Evolutionary conservation across 1,140 invertebrate genomes (phyloP).

Genomic region (Araneus ventricosus): DNA sequence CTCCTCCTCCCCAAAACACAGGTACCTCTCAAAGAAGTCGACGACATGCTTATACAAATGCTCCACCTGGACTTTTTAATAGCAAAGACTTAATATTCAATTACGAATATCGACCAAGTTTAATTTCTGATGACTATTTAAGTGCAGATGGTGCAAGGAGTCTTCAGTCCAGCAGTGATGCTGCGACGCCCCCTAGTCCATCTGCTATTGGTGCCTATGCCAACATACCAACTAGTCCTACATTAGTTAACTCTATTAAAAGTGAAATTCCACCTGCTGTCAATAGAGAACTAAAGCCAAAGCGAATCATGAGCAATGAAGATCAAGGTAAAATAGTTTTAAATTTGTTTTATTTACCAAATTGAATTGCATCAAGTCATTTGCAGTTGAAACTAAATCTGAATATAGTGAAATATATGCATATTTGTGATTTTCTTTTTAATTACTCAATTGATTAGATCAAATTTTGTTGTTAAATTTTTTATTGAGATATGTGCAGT

Average conservation of each 20-base stretch:
- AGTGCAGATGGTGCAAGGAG: constrained; percentile 56
- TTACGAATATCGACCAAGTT: constrained; percentile 76
- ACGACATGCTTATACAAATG: constrained; percentile 87
- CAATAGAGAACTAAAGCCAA: constrained; percentile 89
- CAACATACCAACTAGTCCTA: constrained; percentile 76
- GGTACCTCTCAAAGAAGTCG: constrained; percentile 77
- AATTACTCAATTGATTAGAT: too few species aligned
- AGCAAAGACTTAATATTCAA: constrained; percentile 76
- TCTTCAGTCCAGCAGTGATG: constrained; percentile 75
- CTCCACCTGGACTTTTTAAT: constrained; percentile 80
- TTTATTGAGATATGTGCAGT: too few species aligned
- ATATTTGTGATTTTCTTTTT: too few species aligned
- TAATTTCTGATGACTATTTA: constrained; percentile 73
- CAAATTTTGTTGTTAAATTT: too few species aligned
- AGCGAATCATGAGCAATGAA: constrained; percentile 77
- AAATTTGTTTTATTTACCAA: neutral
- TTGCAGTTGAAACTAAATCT: too few species aligned
- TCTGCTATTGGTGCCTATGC: constrained; percentile 75
- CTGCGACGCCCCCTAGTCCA: constrained; percentile 50
- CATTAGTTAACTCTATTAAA: constrained; percentile 81
- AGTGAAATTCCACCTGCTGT: constrained; percentile 85
- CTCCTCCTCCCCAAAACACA: constrained; percentile 54
- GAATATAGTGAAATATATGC: too few species aligned
- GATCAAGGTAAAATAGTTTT: constrained; percentile 57
- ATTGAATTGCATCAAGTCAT: too few species aligned